phyloP scores from a whole-genome alignment of 2,113 vertebrate species.

The Oplegnathus fasciatus region DNA sequence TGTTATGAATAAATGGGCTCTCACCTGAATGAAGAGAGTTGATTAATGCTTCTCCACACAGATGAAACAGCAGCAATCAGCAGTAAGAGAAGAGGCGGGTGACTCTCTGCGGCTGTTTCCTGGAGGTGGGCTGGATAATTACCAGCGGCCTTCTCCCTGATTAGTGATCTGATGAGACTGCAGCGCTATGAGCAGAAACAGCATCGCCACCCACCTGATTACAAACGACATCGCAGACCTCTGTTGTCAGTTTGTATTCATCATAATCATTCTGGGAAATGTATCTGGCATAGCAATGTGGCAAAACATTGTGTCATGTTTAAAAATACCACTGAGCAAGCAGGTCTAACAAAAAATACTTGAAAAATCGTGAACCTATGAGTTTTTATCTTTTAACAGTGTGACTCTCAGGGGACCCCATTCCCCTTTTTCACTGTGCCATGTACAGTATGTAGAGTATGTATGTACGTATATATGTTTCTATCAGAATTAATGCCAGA shows the following conservation, averaged over 20 bases:
- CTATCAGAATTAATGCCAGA: no score
- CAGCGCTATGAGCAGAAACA: constrained; percentile 38
- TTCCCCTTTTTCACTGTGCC: neutral
- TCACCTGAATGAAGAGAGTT: constrained; percentile 52
- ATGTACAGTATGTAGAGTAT: neutral
- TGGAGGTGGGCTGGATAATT: constrained; percentile 70
- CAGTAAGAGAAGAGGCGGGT: constrained; percentile 20
- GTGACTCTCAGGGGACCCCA: neutral
- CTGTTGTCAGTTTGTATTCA: constrained; percentile 77
- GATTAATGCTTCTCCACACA: constrained; percentile 57
- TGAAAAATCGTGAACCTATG: neutral
- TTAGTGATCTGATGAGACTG: constrained; percentile 74
- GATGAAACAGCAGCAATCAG: constrained; percentile 56
- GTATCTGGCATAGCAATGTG: constrained; percentile 55
- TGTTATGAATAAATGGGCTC: constrained; percentile 53
- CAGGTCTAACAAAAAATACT: neutral
- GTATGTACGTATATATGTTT: neutral
- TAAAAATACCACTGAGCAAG: neutral
- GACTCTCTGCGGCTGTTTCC: constrained; percentile 36
- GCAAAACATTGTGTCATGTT: constrained; percentile 34
- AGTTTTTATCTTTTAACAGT: neutral
- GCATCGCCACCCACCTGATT: constrained; percentile 68
- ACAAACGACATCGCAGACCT: constrained; percentile 70
- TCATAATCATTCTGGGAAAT: constrained; percentile 65
- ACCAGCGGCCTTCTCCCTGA: constrained; percentile 63